Evolutionary conservation across 2,797 vertebrate species (phyloP), one percentile per base, ranked within the genome.

Genomic region (Pempheris klunzingeri): DNA sequence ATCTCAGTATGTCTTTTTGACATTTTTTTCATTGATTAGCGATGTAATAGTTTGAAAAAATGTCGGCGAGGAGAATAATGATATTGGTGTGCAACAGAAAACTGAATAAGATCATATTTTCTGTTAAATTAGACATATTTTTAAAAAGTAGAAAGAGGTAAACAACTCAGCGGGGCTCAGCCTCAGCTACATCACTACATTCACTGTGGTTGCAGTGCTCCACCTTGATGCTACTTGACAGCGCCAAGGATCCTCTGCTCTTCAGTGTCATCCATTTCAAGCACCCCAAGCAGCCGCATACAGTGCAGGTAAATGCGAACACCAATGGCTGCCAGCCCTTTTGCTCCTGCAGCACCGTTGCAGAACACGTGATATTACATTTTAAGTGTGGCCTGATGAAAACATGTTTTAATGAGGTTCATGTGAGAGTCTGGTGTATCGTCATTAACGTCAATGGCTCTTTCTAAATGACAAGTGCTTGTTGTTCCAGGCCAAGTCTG

Each of bases 251-350:
- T 86, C 98, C 97, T 0, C 94, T 98, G 44, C 96, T 96, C 92
- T 99, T 99, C 94, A 99, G 96, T 3, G 93, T 99, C 77, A 97
- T 97, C 5, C 97, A 99, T 89, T 99, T 98, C 89, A 98, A 99
- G 85, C 97, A 97, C 8, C 95, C 94, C 83, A 99, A 99, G 69
- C 97, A 99, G 72, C 97, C 97, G 32, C 96, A 98, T 81, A 97
- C 94, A 32, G 95, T 99, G 77, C 97, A 98, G 97, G 98, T 99
- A 93, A 90, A 92, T 81, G 32, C 39, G 15, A 65, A 53, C 43
- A 50, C 50, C 28, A 39, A 54, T 18, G 9, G 26, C 28, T 34
- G 20, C 55, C 18, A 53, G 28, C 46, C 30, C 2, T 47, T 68
- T 50, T 14, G 34, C 26, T 14, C 20, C 41, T 38, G 50, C 18